Conservation (phyloP, 2,888 invertebrate genomes). For the Pimpla rufipes region DNA sequence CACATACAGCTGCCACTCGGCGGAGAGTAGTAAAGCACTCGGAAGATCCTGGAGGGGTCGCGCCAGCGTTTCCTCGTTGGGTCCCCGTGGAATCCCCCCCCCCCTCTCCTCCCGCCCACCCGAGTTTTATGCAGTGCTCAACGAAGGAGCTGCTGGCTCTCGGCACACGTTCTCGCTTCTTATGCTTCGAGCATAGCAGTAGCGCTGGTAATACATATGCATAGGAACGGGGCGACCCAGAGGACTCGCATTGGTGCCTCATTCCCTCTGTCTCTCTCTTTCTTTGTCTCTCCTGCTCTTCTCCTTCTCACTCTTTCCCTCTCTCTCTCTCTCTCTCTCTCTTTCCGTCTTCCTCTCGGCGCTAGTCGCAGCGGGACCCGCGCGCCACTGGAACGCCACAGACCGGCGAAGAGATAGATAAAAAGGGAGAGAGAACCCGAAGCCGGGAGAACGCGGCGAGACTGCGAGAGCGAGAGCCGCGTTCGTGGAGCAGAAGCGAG, state of each 20-base stretch:
- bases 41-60: slow-evolving; percentile 31
- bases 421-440: slow-evolving; percentile 24
- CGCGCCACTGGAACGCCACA: slow-evolving; percentile 7
- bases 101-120: neutral
- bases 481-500: slow-evolving; percentile 22
- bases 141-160: neutral
- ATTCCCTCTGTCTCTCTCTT: slow-evolving; percentile 19
- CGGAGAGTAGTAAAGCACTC: slow-evolving; percentile 28
- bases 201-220: slow-evolving; percentile 34
- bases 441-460: slow-evolving; percentile 35
- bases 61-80: slow-evolving; percentile 36
- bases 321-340: slow-evolving; percentile 23
- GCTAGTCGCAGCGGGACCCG: neutral
- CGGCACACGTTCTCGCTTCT: slow-evolving; percentile 19
- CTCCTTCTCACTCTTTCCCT: neutral
- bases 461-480: slow-evolving; percentile 33
- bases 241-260: neutral
- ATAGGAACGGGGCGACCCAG: slow-evolving; percentile 20
- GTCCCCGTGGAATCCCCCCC: slow-evolving; percentile 50
- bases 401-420: slow-evolving; percentile 25
- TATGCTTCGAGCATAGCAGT: slow-evolving; percentile 5
- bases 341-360: neutral
- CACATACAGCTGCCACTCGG: slow-evolving; percentile 14
- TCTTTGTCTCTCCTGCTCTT: neutral
- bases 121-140: slow-evolving; percentile 22